Percentiles rank a stretch among this genome's conserved stretches.
These are phyloP conservation scores for Sphaerolaimus hirsutus DNA, from an alignment of 2,888 invertebrate genomes.

Conservation along the genomic window DNA sequence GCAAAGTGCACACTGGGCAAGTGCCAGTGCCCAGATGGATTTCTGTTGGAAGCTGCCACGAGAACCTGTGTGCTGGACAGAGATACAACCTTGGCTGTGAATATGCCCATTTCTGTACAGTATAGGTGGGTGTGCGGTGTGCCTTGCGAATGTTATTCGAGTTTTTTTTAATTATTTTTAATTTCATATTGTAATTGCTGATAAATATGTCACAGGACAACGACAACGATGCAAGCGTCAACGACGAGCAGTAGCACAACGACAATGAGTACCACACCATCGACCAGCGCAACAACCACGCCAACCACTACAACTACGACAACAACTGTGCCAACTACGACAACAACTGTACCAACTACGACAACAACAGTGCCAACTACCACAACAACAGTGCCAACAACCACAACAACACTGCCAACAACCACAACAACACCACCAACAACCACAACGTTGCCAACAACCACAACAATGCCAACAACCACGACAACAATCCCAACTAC, in stretches of 20 bases:
- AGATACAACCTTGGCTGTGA: too few relatives aligned
- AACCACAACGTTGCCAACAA: not conserved
- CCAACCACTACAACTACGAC: not conserved
- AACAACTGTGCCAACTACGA: not conserved
- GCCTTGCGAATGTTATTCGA: not conserved
- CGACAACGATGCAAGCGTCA: not conserved
- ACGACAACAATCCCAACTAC: not conserved
- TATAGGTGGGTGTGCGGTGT: too few relatives aligned
- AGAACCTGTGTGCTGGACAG: too few relatives aligned
- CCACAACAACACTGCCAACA: not conserved
- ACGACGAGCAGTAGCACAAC: not conserved
- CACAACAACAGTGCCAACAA: not conserved
- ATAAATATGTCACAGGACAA: not conserved
- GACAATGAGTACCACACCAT: not conserved
- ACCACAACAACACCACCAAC: not conserved
- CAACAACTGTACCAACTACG: not conserved
- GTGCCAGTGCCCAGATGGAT: too few relatives aligned
- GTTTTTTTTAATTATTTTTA: not conserved
- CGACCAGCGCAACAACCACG: not conserved
- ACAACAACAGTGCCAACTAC: not conserved
- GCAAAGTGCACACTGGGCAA: constrained; percentile 18
- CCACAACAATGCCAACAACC: not conserved
- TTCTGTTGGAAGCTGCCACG: too few relatives aligned
- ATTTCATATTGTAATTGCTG: not conserved
- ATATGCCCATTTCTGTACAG: too few relatives aligned